A percentile compares a stretch with the other conserved stretches of the same genome.
Conservation (phyloP, 1,140 invertebrate species). For the Drosophila carrolli region DNA sequence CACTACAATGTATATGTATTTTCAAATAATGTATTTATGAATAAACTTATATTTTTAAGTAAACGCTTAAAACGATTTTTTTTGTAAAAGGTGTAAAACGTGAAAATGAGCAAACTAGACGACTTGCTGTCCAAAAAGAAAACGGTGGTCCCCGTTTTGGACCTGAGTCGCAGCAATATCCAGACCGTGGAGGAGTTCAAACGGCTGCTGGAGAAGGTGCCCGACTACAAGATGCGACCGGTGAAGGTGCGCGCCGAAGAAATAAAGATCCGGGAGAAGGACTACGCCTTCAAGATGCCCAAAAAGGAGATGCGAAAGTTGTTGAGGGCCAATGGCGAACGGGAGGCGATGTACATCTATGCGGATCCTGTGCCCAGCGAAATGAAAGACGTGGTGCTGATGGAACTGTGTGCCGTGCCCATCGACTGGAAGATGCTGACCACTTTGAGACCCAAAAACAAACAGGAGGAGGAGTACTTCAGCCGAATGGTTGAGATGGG, state of each 20-base stretch:
- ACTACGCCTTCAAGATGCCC: slow-evolving; percentile 86
- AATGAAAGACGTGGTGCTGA: slow-evolving; percentile 89
- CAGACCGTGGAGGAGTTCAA: slow-evolving; percentile 93
- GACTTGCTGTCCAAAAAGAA: slow-evolving; percentile 93
- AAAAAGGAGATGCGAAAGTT: slow-evolving; percentile 78
- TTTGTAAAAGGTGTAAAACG: background rate
- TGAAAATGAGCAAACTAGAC: slow-evolving; percentile 89
- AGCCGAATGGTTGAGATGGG: slow-evolving; percentile 92
- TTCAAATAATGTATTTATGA: background rate
- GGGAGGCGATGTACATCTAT: slow-evolving; percentile 85
- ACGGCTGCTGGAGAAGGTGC: slow-evolving; percentile 92
- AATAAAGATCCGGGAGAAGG: slow-evolving; percentile 88
- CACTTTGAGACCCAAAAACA: slow-evolving; percentile 91
- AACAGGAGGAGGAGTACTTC: slow-evolving; percentile 94
- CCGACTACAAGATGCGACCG: slow-evolving; percentile 94
- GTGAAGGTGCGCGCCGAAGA: slow-evolving; percentile 91
- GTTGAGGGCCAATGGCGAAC: slow-evolving; percentile 68
- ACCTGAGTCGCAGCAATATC: slow-evolving; percentile 92
- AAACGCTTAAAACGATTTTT: background rate
- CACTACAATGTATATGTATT: too few species aligned
- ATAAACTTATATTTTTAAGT: background rate
- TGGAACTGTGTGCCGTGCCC: slow-evolving; percentile 92
- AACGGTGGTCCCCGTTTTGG: slow-evolving; percentile 92
- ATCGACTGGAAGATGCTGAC: slow-evolving; percentile 98
- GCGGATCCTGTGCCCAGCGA: slow-evolving; percentile 92